Evolutionary conservation across 2,113 vertebrate genomes (phyloP).

Genomic region (Syngnathoides biaculeatus): DNA sequence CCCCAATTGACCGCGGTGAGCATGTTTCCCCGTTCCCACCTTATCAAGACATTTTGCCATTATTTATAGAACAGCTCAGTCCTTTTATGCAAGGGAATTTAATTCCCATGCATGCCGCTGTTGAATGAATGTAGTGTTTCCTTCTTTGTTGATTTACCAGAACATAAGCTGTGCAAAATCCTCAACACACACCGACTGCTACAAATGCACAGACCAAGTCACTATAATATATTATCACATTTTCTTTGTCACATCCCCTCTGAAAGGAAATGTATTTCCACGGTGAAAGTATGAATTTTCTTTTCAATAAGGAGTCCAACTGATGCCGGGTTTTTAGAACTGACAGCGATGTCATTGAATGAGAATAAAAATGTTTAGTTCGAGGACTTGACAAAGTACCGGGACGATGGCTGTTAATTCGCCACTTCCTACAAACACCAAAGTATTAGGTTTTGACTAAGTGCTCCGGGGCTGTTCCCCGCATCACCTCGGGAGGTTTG

Average conservation of each 20-base stretch:
- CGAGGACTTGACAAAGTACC: too few species aligned
- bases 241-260: background rate
- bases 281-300: background rate
- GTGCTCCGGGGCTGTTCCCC: too few species aligned
- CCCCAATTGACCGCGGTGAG: background rate
- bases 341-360: background rate
- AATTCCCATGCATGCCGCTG: background rate
- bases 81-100: background rate
- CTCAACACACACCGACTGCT: background rate
- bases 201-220: background rate
- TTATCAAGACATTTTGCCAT: constrained; percentile 2
- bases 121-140: constrained; percentile 5
- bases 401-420: too few species aligned
- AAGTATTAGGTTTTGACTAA: too few species aligned
- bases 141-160: constrained; percentile 12
- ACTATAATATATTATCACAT: background rate
- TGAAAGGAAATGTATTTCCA: background rate
- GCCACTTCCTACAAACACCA: too few species aligned
- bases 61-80: constrained; percentile 1
- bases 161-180: constrained; percentile 3
- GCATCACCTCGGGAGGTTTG: too few species aligned
- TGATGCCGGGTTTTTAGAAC: background rate
- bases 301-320: background rate
- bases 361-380: too few species aligned
- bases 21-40: background rate